Evolutionary conservation across 2,797 vertebrate genomes (phyloP).

Genomic region (Hephaestus fuliginosus): DNA sequence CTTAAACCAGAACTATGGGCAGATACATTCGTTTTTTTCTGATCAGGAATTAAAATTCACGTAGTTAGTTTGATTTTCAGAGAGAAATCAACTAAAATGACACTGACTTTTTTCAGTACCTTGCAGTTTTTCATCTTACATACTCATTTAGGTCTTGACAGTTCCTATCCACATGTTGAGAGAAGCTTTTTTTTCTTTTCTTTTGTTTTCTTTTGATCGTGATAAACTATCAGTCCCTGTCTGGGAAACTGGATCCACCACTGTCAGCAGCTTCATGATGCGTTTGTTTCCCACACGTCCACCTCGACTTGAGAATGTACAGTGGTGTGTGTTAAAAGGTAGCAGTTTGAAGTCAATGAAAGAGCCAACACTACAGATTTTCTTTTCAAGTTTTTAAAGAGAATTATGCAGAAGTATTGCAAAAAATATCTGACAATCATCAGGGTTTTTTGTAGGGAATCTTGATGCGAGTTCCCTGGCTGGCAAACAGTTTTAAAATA

Average conservation of each 20-base stretch:
- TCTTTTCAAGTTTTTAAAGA: conserved; percentile 64
- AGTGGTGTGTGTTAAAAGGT: conserved; percentile 43
- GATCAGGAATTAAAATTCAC: background rate
- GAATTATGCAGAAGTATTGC: conserved; percentile 84
- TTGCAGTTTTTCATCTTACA: conserved; percentile 7
- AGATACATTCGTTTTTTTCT: background rate
- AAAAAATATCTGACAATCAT: conserved; percentile 86
- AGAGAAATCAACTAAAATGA: background rate
- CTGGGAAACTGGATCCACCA: conserved; percentile 35
- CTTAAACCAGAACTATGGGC: background rate
- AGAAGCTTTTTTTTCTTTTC: background rate
- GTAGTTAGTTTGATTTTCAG: conserved; percentile 3
- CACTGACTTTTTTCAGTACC: background rate
- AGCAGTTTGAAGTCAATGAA: conserved; percentile 52
- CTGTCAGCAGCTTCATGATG: conserved; percentile 29
- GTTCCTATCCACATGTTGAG: background rate
- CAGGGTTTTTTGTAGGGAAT: conserved; percentile 76
- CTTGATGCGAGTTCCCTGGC: conserved; percentile 66
- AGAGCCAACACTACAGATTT: conserved; percentile 46
- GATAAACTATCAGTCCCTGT: background rate
- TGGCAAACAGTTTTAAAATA: conserved; percentile 74
- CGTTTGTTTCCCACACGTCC: conserved; percentile 40
- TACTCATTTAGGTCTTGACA: background rate
- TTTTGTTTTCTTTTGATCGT: background rate
- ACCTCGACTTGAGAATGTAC: conserved; percentile 64